These are phyloP conservation scores for Muscicapa comitata DNA, from an alignment of 2,797 vertebrate species.

Conservation along the genomic window DNA sequence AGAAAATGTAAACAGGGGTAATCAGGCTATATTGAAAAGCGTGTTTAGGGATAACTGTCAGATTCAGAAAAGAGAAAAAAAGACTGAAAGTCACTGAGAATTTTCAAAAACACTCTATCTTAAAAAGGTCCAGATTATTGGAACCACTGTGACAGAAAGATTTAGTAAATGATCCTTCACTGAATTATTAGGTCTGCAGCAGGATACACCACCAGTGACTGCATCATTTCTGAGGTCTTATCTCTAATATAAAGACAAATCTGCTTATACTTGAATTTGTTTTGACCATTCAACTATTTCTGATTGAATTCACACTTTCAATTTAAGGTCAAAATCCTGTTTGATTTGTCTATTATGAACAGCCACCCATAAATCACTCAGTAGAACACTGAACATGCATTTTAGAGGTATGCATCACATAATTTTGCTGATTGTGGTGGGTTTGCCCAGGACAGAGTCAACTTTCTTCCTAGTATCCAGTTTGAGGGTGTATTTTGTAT, in stretches of 20 bases:
- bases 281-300: background rate
- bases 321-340: background rate
- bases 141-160: background rate
- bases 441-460: background rate
- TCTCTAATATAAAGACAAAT: background rate
- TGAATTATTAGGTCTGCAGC: background rate
- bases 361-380: background rate
- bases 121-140: background rate
- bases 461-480: background rate
- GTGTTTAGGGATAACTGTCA: background rate
- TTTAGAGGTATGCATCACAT: background rate
- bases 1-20: background rate
- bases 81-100: background rate
- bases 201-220: background rate
- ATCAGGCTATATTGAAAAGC: background rate
- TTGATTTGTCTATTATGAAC: background rate
- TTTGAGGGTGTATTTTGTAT: background rate
- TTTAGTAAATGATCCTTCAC: background rate
- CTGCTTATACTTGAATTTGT: background rate
- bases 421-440: background rate
- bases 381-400: background rate
- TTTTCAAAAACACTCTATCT: background rate
- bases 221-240: background rate
- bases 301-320: background rate
- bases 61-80: background rate